phyloP scores from a whole-genome alignment of 2,797 vertebrate genomes.

The Spizella passerina region DNA sequence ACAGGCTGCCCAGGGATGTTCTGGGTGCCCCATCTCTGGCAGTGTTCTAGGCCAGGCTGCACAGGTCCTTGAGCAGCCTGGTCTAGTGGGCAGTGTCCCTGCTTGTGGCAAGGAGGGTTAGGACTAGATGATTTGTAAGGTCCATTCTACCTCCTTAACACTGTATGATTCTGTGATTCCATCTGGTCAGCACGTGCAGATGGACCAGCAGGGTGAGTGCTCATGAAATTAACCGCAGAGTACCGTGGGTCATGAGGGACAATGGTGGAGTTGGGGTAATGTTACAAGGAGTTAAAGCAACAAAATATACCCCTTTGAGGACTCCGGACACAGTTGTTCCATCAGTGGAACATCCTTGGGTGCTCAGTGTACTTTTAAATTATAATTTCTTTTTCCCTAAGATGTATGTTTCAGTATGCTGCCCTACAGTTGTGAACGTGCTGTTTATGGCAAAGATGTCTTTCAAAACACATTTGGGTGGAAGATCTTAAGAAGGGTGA shows the following conservation, averaged over 20 bases:
- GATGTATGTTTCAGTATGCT: neutral
- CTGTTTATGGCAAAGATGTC: neutral
- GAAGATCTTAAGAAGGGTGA: neutral
- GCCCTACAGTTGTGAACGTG: neutral
- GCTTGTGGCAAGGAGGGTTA: neutral
- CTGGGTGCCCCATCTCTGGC: neutral
- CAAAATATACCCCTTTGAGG: no score
- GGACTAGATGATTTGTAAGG: no score
- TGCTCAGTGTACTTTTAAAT: neutral
- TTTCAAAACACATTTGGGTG: neutral
- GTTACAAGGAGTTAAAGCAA: neutral
- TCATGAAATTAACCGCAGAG: neutral
- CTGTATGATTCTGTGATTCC: neutral
- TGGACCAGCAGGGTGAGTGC: neutral
- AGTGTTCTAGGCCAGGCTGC: neutral
- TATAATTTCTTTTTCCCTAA: neutral
- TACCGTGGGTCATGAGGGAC: neutral
- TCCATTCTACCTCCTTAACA: neutral
- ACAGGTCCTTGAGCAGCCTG: fast-evolving
- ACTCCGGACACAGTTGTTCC: neutral
- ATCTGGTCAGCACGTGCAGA: fast-evolving
- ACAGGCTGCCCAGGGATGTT: neutral
- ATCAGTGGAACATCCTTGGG: neutral
- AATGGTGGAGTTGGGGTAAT: neutral
- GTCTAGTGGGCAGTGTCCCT: neutral